Base-by-base conservation (phyloP, 2,797 vertebrate species). In the Xenops minutus region DNA sequence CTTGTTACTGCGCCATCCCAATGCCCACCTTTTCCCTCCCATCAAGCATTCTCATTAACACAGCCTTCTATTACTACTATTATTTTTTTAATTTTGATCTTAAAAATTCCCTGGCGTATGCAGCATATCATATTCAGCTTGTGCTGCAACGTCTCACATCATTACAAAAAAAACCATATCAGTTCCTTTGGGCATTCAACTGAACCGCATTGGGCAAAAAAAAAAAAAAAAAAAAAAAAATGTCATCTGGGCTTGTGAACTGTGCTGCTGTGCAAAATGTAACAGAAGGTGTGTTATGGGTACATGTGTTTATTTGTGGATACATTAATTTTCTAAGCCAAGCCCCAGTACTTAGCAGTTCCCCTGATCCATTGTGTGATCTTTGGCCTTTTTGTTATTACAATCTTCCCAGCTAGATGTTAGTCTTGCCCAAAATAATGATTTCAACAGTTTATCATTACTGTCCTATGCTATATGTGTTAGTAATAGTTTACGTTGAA, bases 331-430 rank as follows among this genome's bases (percentile, higher is more conserved):
- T 97, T 94, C 79, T 88, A 96, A 44, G 77, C 93, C 95, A 97
- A 97, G 97, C 96, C 93, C 96, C 96, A 93, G 86, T 83, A 95
- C 77, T 92, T 94, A 94, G 93, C 88, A 92, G 93, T 95, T 96
- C 98, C 97, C 97, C 98, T 98, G 97, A 98, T 97, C 97, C 92
- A 81, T 94, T 86, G 16, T 97, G 64, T 96, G 93, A 97, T 98
- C 98, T 98, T 98, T 98, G 98, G 98, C 97, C 98, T 98, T 96
- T 96, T 96, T 97, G 91, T 95, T 96, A 96, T 93, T 95, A 96
- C 21, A 92, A 68, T 95, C 93, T 76, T 95, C 96, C 92, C 94
- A 94, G 86, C 85, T 96, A 94, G 88, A 91, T 76, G 89, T 85
- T 95, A 89, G 82, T 93, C 83, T 84, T 92, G 63, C 93, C 93